Evolutionary conservation across 1,140 invertebrate species (phyloP).

Genomic region (Lasaia peninsularis): DNA sequence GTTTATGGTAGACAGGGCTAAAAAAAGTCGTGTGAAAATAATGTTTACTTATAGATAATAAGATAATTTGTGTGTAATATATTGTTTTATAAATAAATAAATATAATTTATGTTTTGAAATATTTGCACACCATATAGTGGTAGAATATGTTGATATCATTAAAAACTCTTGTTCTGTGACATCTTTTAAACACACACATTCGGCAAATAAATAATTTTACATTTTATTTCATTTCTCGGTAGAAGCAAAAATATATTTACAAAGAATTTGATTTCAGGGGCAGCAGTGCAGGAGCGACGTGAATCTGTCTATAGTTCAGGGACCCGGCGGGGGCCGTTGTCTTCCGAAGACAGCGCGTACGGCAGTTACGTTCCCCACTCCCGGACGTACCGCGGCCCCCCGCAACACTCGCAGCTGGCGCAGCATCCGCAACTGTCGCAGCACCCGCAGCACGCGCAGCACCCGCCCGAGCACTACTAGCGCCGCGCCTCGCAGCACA

Average conservation of each 20-base stretch:
- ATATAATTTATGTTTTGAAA: no score
- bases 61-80: no score
- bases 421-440: conserved; percentile 25
- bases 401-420: conserved; percentile 24
- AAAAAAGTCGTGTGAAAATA: no score
- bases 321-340: conserved; percentile 43
- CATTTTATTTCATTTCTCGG: no score
- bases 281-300: conserved; percentile 51
- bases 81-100: no score
- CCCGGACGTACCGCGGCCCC: conserved; percentile 23
- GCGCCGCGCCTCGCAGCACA: conserved; percentile 69
- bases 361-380: conserved; percentile 44
- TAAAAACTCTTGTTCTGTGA: no score
- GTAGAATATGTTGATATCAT: no score
- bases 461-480: conserved; percentile 59
- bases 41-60: no score
- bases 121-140: no score
- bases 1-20: no score
- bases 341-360: conserved; percentile 60
- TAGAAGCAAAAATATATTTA: not conserved
- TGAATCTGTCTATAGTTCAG: conserved; percentile 55
- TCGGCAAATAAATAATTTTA: no score
- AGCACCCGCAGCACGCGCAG: conserved; percentile 27
- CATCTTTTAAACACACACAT: no score
- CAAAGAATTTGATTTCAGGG: conserved; percentile 26